A percentile compares a stretch with the other conserved stretches of the same genome.
Evolutionary conservation across 2,113 vertebrate species (phyloP).

Genomic region (Hippopotamus amphibius): DNA sequence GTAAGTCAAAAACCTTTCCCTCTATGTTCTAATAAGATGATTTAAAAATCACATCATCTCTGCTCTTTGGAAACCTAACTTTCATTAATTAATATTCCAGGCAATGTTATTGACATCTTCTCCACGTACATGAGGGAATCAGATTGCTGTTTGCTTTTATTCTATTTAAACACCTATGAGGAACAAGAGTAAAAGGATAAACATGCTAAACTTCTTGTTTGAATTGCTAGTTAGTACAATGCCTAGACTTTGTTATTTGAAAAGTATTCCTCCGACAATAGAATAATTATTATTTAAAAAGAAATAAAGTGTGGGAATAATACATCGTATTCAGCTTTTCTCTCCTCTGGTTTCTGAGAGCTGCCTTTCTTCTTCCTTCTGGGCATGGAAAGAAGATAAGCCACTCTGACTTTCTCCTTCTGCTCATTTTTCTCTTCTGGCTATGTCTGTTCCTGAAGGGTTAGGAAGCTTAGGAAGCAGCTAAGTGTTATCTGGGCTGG

Average conservation of each 20-base stretch:
- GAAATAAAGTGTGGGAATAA: conserved; percentile 64
- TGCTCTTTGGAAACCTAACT: not conserved
- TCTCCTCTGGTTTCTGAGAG: not conserved
- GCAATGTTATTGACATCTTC: not conserved
- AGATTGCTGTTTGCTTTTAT: conserved; percentile 70
- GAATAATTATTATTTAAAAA: conserved; percentile 67
- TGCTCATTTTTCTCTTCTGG: not conserved
- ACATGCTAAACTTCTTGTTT: conserved; percentile 73
- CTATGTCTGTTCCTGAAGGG: conserved; percentile 25
- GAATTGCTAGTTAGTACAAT: conserved; percentile 76
- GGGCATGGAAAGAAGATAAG: conserved; percentile 53
- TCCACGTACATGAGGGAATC: conserved; percentile 11
- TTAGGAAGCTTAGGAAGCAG: conserved; percentile 58
- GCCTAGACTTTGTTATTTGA: conserved; percentile 78
- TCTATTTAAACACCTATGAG: conserved; percentile 31
- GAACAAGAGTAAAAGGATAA: conserved; percentile 79
- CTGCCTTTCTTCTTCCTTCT: not conserved
- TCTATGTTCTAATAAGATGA: not conserved
- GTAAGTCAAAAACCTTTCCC: not conserved
- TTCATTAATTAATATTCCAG: conserved; percentile 57
- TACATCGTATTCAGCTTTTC: not conserved
- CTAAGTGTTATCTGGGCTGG: not conserved
- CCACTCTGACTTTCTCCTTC: conserved; percentile 23
- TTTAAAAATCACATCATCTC: conserved; percentile 12
- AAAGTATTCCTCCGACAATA: conserved; percentile 75